Base-by-base conservation (phyloP, 2,888 invertebrate species). In the Lithophane ornitopus region DNA sequence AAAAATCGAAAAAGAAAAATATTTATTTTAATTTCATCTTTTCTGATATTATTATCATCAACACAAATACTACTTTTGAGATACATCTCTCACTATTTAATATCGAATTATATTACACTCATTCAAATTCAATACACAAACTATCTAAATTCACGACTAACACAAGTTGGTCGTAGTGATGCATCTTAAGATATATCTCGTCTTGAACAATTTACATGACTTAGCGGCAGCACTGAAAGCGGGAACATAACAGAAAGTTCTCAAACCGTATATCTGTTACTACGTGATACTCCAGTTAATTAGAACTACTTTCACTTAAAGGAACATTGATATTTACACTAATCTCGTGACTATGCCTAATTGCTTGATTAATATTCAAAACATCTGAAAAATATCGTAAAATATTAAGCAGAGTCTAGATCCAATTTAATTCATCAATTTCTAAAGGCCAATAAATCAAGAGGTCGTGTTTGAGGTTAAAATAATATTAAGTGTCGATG, bases 161-260 rank as follows among this genome's bases (percentile, higher is more conserved):
- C 68, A 74, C 54, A 52, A 28, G 26, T 70, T 63, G 34, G 62
- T 80, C 26, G 22, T 9, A 41, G 41, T 49, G 34, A 61, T 75
- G 66, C 46, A 69, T 75, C 63, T 34, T n/a, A 63, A 70, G 70
- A 69, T 63, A 80, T 72, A 79, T 81, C 58, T 74, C 34, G 34
- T 73, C 70, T 78, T 54, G 83, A 78, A 85, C 85, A 84, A 87
- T 88, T 91, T 89, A 88, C 90, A 89, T 72, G 82, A 68, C 59
- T 84, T 80, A 79, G 85, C 74, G 84, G 84, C 79, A 39, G 66
- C 58, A 74, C 87, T 78, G 85, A 87, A 89, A 89, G 82, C 78
- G 62, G 80, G 74, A 75, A 87, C 82, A 82, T 81, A 86, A 82
- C 85, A 74, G 87, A 85, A 87, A 88, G 84, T 78, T 81, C 73